Evolutionary conservation across 2,797 vertebrate species (phyloP).

Genomic region (Clamator glandarius): DNA sequence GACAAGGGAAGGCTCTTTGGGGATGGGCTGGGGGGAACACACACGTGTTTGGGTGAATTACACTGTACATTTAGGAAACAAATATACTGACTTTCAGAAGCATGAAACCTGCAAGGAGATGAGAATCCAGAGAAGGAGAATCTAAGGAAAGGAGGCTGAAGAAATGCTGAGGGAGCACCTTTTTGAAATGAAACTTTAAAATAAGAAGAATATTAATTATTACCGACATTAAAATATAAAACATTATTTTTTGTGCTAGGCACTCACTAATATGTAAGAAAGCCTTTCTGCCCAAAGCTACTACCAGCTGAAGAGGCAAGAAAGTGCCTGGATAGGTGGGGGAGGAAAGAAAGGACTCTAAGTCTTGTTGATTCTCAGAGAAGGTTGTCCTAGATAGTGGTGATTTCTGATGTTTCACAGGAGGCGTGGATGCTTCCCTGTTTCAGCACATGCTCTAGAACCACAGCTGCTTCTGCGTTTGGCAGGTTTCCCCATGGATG

Average conservation of each 20-base stretch:
- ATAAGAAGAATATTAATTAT: background rate
- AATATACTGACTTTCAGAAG: background rate
- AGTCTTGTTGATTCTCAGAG: background rate
- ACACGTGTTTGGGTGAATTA: background rate
- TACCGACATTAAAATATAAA: background rate
- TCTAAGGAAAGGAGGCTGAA: background rate
- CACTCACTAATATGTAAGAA: background rate
- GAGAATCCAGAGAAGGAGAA: background rate
- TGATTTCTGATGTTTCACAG: background rate
- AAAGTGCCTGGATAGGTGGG: background rate
- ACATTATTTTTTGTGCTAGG: background rate
- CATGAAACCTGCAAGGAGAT: background rate
- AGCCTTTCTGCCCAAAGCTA: background rate
- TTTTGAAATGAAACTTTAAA: background rate
- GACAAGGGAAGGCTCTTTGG: constrained; percentile 1
- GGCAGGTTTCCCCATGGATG: too few relatives aligned
- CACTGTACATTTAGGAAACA: background rate
- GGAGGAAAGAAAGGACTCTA: background rate
- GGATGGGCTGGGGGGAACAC: background rate
- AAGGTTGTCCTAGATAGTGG: too few relatives aligned
- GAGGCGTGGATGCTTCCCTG: background rate
- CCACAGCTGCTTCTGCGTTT: too few relatives aligned
- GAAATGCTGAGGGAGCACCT: background rate
- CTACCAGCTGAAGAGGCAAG: background rate
- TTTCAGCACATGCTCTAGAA: background rate